Evolutionary conservation across 2,888 invertebrate species (phyloP).

Genomic region (Tenodera sinensis): DNA sequence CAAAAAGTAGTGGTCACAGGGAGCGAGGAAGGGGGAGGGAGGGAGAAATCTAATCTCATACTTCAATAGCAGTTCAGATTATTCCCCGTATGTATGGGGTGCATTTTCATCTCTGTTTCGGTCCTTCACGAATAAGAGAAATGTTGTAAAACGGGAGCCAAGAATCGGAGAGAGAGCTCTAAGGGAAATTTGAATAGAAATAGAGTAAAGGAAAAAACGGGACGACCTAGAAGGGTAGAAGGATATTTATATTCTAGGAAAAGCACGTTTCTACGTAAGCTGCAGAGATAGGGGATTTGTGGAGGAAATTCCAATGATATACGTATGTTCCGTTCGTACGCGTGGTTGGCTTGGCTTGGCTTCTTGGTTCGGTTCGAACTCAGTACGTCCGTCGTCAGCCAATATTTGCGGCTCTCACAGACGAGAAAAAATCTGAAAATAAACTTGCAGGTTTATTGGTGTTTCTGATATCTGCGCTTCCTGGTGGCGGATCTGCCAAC

Average conservation of each 20-base stretch:
- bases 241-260: slow-evolving; percentile 11
- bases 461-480: neutral
- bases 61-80: neutral
- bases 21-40: too few relatives aligned
- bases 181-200: slow-evolving; percentile 28
- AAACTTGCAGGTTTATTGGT: neutral
- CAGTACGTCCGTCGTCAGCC: neutral
- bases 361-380: neutral
- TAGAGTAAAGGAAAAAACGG: slow-evolving; percentile 18
- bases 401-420: neutral
- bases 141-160: slow-evolving; percentile 11
- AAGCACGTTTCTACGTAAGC: neutral
- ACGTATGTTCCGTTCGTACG: neutral
- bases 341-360: neutral
- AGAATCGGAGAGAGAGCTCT: slow-evolving; percentile 21
- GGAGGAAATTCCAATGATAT: slow-evolving; percentile 28
- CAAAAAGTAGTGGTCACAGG: too few relatives aligned
- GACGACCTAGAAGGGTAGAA: neutral
- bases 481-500: too few relatives aligned
- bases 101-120: neutral
- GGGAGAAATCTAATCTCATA: too few relatives aligned
- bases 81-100: too few relatives aligned
- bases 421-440: neutral
- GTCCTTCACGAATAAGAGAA: slow-evolving; percentile 15
- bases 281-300: slow-evolving; percentile 21